phyloP scores from a whole-genome alignment of 2,113 vertebrate species.

The Lophius piscatorius region DNA sequence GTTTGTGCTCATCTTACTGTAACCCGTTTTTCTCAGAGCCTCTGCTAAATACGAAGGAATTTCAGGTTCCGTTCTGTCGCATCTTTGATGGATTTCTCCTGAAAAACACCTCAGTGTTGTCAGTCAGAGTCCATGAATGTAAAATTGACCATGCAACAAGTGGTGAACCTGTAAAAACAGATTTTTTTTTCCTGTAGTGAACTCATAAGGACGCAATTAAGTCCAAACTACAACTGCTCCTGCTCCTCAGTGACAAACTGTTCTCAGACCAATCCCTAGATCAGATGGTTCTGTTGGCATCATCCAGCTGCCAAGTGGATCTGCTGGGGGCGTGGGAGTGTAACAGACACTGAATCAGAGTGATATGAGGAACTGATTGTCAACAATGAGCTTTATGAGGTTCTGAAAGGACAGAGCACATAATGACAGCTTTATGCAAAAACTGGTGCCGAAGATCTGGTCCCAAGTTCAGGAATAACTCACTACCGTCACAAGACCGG shows the following conservation, averaged over 20 bases:
- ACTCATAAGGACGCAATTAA: slow-evolving; percentile 24
- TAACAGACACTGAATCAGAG: slow-evolving; percentile 60
- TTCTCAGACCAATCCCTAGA: slow-evolving; percentile 46
- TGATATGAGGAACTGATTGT: slow-evolving; percentile 51
- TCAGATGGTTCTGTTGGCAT: slow-evolving; percentile 54
- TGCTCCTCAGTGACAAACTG: slow-evolving; percentile 50
- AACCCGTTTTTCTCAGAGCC: slow-evolving; percentile 11
- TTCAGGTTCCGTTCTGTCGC: not conserved
- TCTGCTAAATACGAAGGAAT: not conserved
- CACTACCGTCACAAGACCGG: slow-evolving; percentile 30
- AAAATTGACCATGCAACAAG: too few relatives aligned
- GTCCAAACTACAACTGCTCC: slow-evolving; percentile 13
- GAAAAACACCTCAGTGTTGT: not conserved
- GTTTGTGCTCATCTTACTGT: slow-evolving; percentile 6
- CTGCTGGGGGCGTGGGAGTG: slow-evolving; percentile 54
- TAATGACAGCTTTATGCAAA: slow-evolving; percentile 27
- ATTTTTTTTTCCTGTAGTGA: slow-evolving; percentile 14
- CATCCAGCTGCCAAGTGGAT: slow-evolving; percentile 37
- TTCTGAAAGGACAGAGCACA: slow-evolving; percentile 16
- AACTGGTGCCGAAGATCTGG: slow-evolving; percentile 24
- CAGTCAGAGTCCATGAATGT: too few relatives aligned
- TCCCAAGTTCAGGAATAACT: slow-evolving; percentile 7
- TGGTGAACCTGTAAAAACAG: not conserved
- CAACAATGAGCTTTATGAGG: slow-evolving; percentile 41
- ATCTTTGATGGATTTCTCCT: slow-evolving; percentile 5